phyloP scores from a whole-genome alignment of 2,797 vertebrate species.

The Aquila chrysaetos region DNA sequence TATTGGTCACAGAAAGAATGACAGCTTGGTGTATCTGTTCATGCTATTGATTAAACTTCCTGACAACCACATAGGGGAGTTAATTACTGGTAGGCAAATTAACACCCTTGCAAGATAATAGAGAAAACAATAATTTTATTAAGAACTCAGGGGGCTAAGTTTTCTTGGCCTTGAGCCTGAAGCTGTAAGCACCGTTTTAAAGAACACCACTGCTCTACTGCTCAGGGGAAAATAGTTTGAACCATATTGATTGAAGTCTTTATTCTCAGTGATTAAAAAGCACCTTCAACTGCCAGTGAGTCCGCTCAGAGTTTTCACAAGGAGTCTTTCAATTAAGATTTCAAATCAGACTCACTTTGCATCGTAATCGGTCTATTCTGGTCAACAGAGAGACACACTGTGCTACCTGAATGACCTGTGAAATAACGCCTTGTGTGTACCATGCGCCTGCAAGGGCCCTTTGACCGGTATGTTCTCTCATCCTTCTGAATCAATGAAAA shows the following conservation, averaged over 20 bases:
- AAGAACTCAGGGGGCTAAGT: constrained; percentile 49
- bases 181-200: neutral
- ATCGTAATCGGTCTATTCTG: neutral
- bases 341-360: constrained; percentile 1
- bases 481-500: neutral
- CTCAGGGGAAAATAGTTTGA: constrained; percentile 40
- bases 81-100: constrained; percentile 72
- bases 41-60: constrained; percentile 68
- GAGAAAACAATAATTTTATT: constrained; percentile 73
- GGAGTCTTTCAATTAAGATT: constrained; percentile 42
- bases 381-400: neutral
- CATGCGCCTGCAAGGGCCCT: rapidly evolving
- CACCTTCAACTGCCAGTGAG: constrained; percentile 5
- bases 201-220: neutral
- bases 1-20: neutral
- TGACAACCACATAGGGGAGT: constrained; percentile 63
- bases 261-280: constrained; percentile 58
- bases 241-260: constrained; percentile 53
- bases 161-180: constrained; percentile 58
- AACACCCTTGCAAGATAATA: constrained; percentile 70
- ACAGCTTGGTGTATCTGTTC: constrained; percentile 48
- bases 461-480: rapidly evolving
- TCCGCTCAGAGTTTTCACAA: constrained; percentile 17
- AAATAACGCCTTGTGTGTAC: neutral
- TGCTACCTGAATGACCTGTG: neutral